A percentile compares a stretch with the other conserved stretches of the same genome.
phyloP scores from a whole-genome alignment of 2,797 vertebrate species.

The Sarcophilus harrisii region DNA sequence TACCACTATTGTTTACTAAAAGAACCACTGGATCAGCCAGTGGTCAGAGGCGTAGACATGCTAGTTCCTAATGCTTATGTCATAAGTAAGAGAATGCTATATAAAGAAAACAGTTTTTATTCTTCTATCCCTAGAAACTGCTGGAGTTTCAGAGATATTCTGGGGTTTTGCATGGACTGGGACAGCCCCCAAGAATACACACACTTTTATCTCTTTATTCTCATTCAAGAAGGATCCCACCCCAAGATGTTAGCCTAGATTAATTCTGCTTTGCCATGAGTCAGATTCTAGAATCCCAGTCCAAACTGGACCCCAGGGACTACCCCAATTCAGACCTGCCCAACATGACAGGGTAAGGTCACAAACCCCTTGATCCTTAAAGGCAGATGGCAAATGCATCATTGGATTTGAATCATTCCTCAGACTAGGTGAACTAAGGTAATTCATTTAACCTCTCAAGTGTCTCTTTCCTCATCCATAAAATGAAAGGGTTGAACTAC shows the following conservation, averaged over 20 bases:
- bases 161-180: neutral
- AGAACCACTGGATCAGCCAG: neutral
- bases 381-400: neutral
- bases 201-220: neutral
- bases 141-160: neutral
- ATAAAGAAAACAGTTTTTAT: neutral
- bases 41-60: neutral
- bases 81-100: neutral
- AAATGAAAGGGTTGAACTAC: neutral
- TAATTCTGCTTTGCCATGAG: neutral
- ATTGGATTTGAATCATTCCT: neutral
- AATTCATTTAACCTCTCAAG: neutral
- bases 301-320: neutral
- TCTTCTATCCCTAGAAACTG: neutral
- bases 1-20: neutral
- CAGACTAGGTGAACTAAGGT: neutral
- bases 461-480: neutral
- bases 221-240: neutral
- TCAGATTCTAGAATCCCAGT: neutral
- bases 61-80: neutral
- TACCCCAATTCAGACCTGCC: neutral
- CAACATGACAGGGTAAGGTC: neutral
- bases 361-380: neutral
- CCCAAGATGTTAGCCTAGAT: constrained; percentile 1
- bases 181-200: neutral